Evolutionary conservation across 2,113 vertebrate species (phyloP).

Genomic region (Thryonomys swinderianus): DNA sequence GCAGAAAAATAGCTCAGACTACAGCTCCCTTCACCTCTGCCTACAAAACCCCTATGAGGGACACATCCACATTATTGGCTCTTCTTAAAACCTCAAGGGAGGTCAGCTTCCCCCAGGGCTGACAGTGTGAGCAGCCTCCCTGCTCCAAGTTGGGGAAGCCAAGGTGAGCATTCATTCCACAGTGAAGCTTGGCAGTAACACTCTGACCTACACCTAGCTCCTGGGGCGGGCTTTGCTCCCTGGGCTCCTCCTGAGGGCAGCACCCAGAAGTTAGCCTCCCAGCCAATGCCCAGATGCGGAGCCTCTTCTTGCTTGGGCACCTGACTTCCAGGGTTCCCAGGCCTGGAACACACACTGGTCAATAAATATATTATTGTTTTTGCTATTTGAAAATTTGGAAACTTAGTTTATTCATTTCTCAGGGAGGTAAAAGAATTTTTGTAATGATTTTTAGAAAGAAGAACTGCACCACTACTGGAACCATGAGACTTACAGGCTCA

Average conservation of each 20-base stretch:
- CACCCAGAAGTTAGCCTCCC: not conserved
- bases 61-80: not conserved
- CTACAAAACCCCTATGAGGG: not conserved
- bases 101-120: not conserved
- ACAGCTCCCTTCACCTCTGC: not conserved
- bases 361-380: not conserved
- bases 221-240: not conserved
- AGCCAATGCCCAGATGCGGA: too few relatives aligned
- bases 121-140: not conserved
- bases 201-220: not conserved
- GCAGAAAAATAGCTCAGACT: slow-evolving; percentile 4
- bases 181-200: not conserved
- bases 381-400: not conserved
- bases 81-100: not conserved
- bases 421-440: slow-evolving; percentile 39
- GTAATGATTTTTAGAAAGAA: slow-evolving; percentile 39
- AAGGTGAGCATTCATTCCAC: not conserved
- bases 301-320: not conserved
- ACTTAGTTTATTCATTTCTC: slow-evolving; percentile 41
- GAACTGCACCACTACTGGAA: slow-evolving; percentile 30
- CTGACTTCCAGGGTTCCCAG: not conserved
- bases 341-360: not conserved
- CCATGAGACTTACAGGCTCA: slow-evolving; percentile 36
- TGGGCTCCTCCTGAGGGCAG: not conserved
- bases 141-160: not conserved